phyloP scores from a whole-genome alignment of 1,140 invertebrate species.

The Dendrolimus kikuchii region DNA sequence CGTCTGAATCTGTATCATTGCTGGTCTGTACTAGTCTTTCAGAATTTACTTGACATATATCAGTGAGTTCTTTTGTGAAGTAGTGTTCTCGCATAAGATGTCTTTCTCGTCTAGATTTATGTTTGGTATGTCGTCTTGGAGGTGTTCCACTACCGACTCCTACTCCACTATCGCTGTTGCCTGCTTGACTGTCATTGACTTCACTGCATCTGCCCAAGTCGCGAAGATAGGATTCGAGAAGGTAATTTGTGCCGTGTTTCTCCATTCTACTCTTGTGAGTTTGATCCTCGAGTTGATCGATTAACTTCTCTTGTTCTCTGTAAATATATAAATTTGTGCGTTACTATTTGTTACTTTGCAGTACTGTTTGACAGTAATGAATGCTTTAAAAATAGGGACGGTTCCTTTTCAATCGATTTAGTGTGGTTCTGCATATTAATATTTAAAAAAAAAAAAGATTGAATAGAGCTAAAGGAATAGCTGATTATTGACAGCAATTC shows the following conservation, averaged over 20 bases:
- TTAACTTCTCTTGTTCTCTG: slow-evolving; percentile 85
- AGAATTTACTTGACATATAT: slow-evolving; percentile 68
- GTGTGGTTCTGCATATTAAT: no score
- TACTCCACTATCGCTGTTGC: slow-evolving; percentile 75
- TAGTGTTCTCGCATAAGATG: slow-evolving; percentile 69
- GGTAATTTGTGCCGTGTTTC: slow-evolving; percentile 85
- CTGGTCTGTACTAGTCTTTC: slow-evolving; percentile 66
- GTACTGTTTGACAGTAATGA: no score
- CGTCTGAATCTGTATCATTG: slow-evolving; percentile 71
- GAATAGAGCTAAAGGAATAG: no score
- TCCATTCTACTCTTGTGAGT: slow-evolving; percentile 80
- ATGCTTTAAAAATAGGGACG: no score
- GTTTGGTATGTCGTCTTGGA: slow-evolving; percentile 64
- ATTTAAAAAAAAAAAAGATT: no score
- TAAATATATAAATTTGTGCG: slow-evolving; percentile 28
- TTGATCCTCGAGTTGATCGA: slow-evolving; percentile 83
- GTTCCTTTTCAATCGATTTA: no score
- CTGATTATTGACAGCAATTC: no score
- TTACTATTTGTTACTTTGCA: not conserved
- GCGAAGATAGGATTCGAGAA: slow-evolving; percentile 83
- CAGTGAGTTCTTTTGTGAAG: slow-evolving; percentile 68
- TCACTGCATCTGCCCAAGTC: slow-evolving; percentile 63
- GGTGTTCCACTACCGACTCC: slow-evolving; percentile 66
- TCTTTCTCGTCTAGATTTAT: slow-evolving; percentile 67
- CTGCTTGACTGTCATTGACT: slow-evolving; percentile 67